Evolutionary conservation across 1,140 invertebrate species (phyloP), one percentile per base, ranked within the genome.

Genomic region (Zaprionus taronus): DNA sequence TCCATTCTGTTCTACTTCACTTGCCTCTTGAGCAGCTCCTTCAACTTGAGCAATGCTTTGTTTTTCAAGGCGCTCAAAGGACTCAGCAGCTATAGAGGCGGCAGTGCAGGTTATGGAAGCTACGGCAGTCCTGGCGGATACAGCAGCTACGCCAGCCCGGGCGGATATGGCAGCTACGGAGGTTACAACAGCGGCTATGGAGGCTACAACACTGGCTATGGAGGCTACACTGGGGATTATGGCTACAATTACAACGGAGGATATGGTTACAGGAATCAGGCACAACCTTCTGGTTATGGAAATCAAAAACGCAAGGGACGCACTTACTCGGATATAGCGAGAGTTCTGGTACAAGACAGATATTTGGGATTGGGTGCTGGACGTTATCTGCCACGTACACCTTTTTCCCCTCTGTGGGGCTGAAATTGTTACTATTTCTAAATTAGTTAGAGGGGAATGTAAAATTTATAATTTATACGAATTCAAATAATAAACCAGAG

Each of bases 21-120:
- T 11, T 14, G 83, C 26, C 44, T 91, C 14, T 41, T 71, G 2
- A 26, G 56, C 67, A 61, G 34, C 51, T 80, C 64, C 9, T 24
- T 80, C 58, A 64, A 83, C 4, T 75, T 77, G 53, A 62, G 70
- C 41, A 60, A 53, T 17, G 89, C 81, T 4, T 44, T 85, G 1
- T 80, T 91, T 41, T 69, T 87, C 5, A 91, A 89, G 34, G 67
- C 77, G 2, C 63, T 79, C 14, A 91, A 82, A 7, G 76, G 47
- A 41, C 24, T 53, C 1, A 72, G 47, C 15, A 26, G 51, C 3
- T 77, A 72, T 63, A 55, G 44, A 38, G 44, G 38, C n/a, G 62
- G 67, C 15, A 41, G 34, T 6, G 41, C n/a, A 24, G 68, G 57
- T 4, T 67, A 67, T 28, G 63, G 55, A 41, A 31, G 31, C 31